A percentile compares a stretch with the other conserved stretches of the same genome.
These are phyloP conservation scores for Archivesica marissinica DNA, from an alignment of 1,140 invertebrate genomes.

Conservation along the genomic window DNA sequence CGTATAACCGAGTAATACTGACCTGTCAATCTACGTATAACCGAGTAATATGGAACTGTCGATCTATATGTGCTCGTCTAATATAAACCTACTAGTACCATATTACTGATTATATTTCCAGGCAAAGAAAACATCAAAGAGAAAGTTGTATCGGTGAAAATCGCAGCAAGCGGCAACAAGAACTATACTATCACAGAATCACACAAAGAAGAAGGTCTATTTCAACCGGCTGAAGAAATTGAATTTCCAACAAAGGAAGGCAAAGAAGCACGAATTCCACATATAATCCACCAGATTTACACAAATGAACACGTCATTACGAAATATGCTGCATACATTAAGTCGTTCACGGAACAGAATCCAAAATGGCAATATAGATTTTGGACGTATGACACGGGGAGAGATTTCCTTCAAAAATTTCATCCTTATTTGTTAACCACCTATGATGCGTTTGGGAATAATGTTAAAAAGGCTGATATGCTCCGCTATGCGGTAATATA, in stretches of 20 bases:
- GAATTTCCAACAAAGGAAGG: conserved; percentile 60
- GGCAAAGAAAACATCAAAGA: too few species aligned
- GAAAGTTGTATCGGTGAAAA: too few species aligned
- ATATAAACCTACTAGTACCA: too few species aligned
- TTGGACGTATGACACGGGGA: conserved; percentile 37
- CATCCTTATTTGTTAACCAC: background rate
- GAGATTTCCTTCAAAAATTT: background rate
- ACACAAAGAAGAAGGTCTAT: too few species aligned
- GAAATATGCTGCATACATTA: background rate
- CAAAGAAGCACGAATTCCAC: conserved; percentile 65
- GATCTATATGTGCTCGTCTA: too few species aligned
- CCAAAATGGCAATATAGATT: conserved; percentile 55
- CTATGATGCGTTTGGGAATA: background rate
- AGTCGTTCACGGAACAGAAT: conserved; percentile 66
- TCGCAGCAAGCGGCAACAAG: too few species aligned
- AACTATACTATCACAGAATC: too few species aligned
- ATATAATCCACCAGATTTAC: conserved; percentile 80
- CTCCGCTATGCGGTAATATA: conserved; percentile 75
- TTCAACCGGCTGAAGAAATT: conserved; percentile 42
- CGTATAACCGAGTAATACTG: too few species aligned
- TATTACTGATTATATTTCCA: too few species aligned
- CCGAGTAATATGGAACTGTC: too few species aligned
- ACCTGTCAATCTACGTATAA: too few species aligned
- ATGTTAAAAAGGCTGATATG: conserved; percentile 65
- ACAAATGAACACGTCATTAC: conserved; percentile 31